Conservation (phyloP, 2,888 invertebrate genomes). For the Dromius quadrimaculatus region DNA sequence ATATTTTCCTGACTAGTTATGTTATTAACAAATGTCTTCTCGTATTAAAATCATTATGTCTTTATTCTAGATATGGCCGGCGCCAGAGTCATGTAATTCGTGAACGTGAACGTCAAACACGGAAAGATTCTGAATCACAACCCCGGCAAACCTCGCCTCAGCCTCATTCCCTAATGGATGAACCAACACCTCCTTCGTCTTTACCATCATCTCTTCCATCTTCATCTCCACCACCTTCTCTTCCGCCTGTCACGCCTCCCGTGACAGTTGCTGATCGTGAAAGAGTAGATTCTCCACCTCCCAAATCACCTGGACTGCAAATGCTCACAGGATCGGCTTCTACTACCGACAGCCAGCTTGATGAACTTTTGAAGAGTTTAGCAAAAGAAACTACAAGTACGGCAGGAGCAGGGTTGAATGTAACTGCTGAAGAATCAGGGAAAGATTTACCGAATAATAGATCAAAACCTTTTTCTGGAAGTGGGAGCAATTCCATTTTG, state of each 20-base stretch:
- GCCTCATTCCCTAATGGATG: constrained; percentile 26
- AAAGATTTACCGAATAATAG: constrained; percentile 77
- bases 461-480: constrained; percentile 69
- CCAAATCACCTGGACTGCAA: constrained; percentile 54
- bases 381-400: constrained; percentile 67
- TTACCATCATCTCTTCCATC: constrained; percentile 22
- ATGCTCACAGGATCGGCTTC: constrained; percentile 60
- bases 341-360: constrained; percentile 71
- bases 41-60: too few relatives aligned
- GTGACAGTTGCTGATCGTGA: constrained; percentile 53
- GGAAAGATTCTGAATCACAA: constrained; percentile 58
- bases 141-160: constrained; percentile 36
- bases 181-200: constrained; percentile 29
- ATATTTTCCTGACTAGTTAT: too few relatives aligned
- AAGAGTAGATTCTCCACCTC: constrained; percentile 37
- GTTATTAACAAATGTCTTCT: too few relatives aligned
- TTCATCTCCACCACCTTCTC: constrained; percentile 4
- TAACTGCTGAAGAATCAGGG: constrained; percentile 69
- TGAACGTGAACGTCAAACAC: constrained; percentile 70
- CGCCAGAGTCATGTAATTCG: constrained; percentile 90
- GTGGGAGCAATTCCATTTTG: constrained; percentile 64
- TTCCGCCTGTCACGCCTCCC: constrained; percentile 46
- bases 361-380: constrained; percentile 79
- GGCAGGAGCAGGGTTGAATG: constrained; percentile 70
- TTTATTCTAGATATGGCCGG: constrained; percentile 77